Conservation (phyloP, 2,797 vertebrate species). For the Aulostomus chinensis region DNA sequence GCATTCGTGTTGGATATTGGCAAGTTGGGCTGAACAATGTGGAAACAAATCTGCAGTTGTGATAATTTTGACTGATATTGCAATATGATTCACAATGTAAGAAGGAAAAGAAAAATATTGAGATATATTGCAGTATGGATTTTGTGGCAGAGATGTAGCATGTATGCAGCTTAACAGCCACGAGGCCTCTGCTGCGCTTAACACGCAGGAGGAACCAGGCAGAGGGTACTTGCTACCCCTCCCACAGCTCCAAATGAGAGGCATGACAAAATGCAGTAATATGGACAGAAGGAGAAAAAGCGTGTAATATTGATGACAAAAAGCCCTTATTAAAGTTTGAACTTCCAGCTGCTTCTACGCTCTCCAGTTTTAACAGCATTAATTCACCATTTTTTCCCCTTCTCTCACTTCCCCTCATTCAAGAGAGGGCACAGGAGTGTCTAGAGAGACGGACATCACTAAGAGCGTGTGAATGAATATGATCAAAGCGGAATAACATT, state of each 20-base stretch:
- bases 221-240: conserved; percentile 21
- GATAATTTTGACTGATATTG: too few species aligned
- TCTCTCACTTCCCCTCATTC: not conserved
- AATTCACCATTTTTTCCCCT: not conserved
- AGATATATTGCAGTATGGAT: too few species aligned
- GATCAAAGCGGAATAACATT: conserved; percentile 34
- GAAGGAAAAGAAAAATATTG: too few species aligned
- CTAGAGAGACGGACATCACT: conserved; percentile 3
- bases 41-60: too few species aligned
- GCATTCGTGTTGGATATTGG: too few species aligned
- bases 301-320: conserved; percentile 53
- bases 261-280: conserved; percentile 40
- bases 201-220: conserved; percentile 21
- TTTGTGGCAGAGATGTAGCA: too few species aligned
- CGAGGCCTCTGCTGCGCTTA: conserved; percentile 14
- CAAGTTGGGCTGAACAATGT: too few species aligned
- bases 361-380: conserved; percentile 30
- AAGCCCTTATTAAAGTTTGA: conserved; percentile 54
- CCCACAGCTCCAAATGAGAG: conserved; percentile 22
- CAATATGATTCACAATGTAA: too few species aligned
- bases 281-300: conserved; percentile 31
- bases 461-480: conserved; percentile 1
- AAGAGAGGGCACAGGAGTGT: not conserved
- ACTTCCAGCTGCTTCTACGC: conserved; percentile 46
- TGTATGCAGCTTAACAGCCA: too few species aligned